Base-by-base conservation (phyloP, 1,140 invertebrate species). In the Telenomus remus region DNA sequence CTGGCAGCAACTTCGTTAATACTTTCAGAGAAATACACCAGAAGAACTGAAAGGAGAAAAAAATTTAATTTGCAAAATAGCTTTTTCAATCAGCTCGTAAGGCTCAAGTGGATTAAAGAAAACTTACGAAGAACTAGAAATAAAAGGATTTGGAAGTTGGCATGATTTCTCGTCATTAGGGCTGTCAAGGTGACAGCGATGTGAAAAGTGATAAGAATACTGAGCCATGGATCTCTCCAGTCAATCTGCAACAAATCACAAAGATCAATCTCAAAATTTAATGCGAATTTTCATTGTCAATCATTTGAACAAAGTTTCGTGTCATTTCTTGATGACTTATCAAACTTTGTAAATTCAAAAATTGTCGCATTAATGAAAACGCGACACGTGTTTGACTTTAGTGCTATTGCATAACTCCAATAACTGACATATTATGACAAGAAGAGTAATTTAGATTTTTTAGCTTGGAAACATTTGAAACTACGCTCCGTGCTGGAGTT, bases 1-100 rank as follows among this genome's bases (percentile, higher is more conserved):
- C 89, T 90, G 0, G 95, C 94, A 13, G 94, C 95, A 54, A 95
- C 90, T 89, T 95, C 92, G 85, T 97, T 96, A 61, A 96, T 95
- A 77, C 90, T 94, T 88, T 96, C 95, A 33, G 95, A 95, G 80
- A 95, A 96, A 85, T 95, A 96, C 3, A 96, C 95, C 56, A 96
- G 83, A 10, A 95, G 85, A 79, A 96, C 95, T 96, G 86, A 72
- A 82, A 88, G 90, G 87, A 90, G 90, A 78, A 54, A n/a, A 39
- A 11, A 39, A 39, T 4, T 39, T 9, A 39, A 39, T 9, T 39
- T 27, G 19, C 3, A 39, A 3, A n/a, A 4, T 9, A 39, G 9
- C 3, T 39, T 39, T 39, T 9, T 39, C 9, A 39, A 27, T 27
- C 19, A 3, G 2, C 6, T 27, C 19, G n/a, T n/a, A n/a, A n/a